Base-by-base conservation (phyloP, 2,888 invertebrate species). In the Mesochorus sp. region DNA sequence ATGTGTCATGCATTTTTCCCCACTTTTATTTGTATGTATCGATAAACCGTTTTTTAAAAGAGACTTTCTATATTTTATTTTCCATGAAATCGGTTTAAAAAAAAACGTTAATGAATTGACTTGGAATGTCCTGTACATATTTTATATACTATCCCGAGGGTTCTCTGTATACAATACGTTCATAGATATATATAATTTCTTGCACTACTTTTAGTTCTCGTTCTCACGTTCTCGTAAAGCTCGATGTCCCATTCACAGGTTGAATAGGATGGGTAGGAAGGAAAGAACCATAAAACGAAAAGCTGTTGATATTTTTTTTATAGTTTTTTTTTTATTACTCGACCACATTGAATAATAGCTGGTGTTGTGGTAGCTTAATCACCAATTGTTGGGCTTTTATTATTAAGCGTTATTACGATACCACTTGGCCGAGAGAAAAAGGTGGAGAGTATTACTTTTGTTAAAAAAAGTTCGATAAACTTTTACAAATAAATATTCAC, bases 371-470 rank as follows among this genome's bases (percentile, higher is more conserved):
- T 66, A 17, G 62, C 47, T 76, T 64, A 66, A 71, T 71, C 70
- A 64, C 64, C 71, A 59, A 76, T 71, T 71, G 34, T 34, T 37
- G 14, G 3, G 61, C 34, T 55, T 70, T 76, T 64, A 76, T 76
- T 61, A 39, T 39, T n/a, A 0, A 57, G 39, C 24, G n/a, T 12
- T 34, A n/a, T n/a, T n/a, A 44, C n/a, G 61, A 24, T 17, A 8
- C n/a, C 37, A 24, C 6, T 21, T 17, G 3, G 39, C 3, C 26
- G 21, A 14, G 10, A 1, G 17, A 31, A 17, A 28, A 17, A 44
- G 39, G 19, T 1, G 44, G 12, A 57, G n/a, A 66, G 14, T 64
- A 71, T 66, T 59, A 51, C 59, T 64, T 49, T 64, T 10, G 17
- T 14, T 66, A 28, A 10, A 17, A 68, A 68, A 68, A 6, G 26